These are phyloP conservation scores for Lucinisca nassula DNA, from an alignment of 2,888 invertebrate genomes.

Conservation along the genomic window DNA sequence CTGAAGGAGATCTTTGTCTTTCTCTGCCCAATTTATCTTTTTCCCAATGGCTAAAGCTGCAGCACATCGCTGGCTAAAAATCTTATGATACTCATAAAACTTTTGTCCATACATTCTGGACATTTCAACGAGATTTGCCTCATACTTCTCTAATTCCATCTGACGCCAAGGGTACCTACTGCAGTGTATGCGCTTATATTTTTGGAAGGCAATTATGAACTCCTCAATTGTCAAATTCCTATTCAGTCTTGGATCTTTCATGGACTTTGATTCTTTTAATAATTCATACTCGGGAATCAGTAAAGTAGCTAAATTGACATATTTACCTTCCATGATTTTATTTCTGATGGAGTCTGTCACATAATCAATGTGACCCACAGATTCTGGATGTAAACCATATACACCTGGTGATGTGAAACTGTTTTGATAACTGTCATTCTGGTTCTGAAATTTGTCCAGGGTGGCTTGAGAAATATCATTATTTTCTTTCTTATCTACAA, in stretches of 20 bases:
- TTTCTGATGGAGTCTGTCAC: not conserved
- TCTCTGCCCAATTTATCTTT: not conserved
- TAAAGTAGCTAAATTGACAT: not conserved
- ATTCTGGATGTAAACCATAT: not conserved
- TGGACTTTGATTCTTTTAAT: not conserved
- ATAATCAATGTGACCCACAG: not conserved
- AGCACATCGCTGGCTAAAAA: not conserved
- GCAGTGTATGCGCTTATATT: not conserved
- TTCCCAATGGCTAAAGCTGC: not conserved
- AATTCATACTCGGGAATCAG: not conserved
- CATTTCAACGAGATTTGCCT: not conserved
- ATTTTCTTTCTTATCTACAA: not conserved
- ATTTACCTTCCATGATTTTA: slow-evolving; percentile 2
- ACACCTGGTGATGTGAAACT: not conserved
- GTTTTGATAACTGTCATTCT: not conserved
- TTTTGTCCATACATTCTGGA: not conserved
- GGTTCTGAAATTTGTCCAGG: not conserved
- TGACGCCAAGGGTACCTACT: not conserved
- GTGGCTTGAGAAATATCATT: not conserved
- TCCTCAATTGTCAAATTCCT: not conserved
- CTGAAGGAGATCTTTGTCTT: not conserved
- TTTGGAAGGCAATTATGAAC: not conserved
- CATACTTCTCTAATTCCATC: not conserved
- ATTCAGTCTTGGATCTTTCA: not conserved
- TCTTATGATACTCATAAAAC: not conserved